Evolutionary conservation across 1,140 invertebrate species (phyloP).

Genomic region (Capitella teleta): DNA sequence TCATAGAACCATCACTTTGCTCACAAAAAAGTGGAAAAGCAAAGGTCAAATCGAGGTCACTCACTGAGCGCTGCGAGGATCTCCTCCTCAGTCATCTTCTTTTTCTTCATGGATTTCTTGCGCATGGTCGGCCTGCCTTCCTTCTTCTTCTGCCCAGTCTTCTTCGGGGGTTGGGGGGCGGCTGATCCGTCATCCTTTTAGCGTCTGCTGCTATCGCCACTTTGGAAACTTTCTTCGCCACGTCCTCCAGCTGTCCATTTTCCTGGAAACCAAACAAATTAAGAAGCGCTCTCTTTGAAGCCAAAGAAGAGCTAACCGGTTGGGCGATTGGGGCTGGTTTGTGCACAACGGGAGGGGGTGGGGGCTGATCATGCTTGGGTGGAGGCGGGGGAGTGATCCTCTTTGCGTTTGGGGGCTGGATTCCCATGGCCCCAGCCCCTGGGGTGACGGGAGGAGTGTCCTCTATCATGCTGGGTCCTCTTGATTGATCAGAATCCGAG

Average conservation of each 20-base stretch:
- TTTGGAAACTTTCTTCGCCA: conserved; percentile 1
- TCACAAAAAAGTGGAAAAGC: not conserved
- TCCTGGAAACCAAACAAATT: not conserved
- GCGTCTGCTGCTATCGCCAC: not conserved
- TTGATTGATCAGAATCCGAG: not conserved
- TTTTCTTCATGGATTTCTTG: conserved; percentile 9
- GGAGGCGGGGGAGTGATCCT: not conserved
- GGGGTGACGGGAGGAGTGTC: not conserved
- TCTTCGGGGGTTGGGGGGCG: not conserved
- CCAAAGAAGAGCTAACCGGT: not conserved
- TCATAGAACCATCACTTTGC: not conserved
- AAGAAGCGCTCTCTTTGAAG: not conserved
- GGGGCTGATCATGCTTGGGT: not conserved
- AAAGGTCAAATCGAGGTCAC: conserved; percentile 6
- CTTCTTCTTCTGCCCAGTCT: conserved; percentile 2
- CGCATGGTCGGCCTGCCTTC: conserved; percentile 1
- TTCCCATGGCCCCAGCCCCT: not conserved
- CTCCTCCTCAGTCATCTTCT: conserved; percentile 31
- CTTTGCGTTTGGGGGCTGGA: not conserved
- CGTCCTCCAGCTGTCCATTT: conserved; percentile 2
- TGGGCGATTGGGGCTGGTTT: not conserved
- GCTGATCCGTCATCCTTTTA: conserved; percentile 1
- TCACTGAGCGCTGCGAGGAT: conserved; percentile 31
- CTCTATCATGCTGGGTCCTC: not conserved
- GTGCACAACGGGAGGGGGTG: not conserved